Conservation (phyloP, 2,888 invertebrate species). For the Silvanus unidentatus region DNA sequence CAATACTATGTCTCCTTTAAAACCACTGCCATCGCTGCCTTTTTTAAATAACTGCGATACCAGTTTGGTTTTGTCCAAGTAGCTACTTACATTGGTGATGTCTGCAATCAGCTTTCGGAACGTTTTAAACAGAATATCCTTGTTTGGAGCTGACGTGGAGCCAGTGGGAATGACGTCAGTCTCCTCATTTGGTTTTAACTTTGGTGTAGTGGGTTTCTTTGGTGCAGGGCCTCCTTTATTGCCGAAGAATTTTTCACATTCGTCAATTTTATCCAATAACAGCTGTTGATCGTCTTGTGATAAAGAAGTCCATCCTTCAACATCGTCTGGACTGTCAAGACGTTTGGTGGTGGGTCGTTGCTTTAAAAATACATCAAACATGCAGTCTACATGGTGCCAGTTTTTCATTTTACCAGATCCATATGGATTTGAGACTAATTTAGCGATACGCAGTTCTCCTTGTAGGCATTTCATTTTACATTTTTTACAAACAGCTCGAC, state of each 20-base stretch:
- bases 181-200: conserved; percentile 10
- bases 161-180: conserved; percentile 1
- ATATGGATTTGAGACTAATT: conserved; percentile 73
- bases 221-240: conserved; percentile 13
- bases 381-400: conserved; percentile 75
- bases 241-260: conserved; percentile 52
- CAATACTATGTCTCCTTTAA: conserved; percentile 69
- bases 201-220: conserved; percentile 32
- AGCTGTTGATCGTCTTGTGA: conserved; percentile 60
- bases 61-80: conserved; percentile 73
- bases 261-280: conserved; percentile 59
- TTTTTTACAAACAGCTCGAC: conserved; percentile 77
- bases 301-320: conserved; percentile 69
- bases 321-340: conserved; percentile 70
- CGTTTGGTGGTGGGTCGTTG: conserved; percentile 77
- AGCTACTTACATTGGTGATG: conserved; percentile 71
- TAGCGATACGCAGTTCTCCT: conserved; percentile 70
- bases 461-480: conserved; percentile 75
- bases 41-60: conserved; percentile 62
- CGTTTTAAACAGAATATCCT: conserved; percentile 67
- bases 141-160: not conserved
- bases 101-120: conserved; percentile 73
- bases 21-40: conserved; percentile 56
- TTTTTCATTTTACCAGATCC: conserved; percentile 70
- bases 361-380: conserved; percentile 72